A percentile compares a stretch with the other conserved stretches of the same genome.
Conservation (phyloP, 2,888 invertebrate species). For the Hyalella azteca region DNA sequence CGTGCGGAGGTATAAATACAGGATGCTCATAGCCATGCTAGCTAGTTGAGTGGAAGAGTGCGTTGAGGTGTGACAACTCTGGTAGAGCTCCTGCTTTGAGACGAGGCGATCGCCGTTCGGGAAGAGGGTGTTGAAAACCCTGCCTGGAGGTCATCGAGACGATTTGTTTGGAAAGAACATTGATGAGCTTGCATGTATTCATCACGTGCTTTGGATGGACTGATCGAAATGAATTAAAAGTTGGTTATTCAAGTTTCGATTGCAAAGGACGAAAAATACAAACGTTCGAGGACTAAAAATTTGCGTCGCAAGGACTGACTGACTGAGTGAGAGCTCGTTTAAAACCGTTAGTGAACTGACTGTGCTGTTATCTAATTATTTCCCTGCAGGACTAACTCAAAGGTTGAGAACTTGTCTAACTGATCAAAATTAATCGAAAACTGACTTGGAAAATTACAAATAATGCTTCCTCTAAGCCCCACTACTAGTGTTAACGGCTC, state of each 20-base stretch:
- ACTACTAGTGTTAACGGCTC: background rate
- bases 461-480: conserved; percentile 8
- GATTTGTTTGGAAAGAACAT: background rate
- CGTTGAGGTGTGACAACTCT: conserved; percentile 31
- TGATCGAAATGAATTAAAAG: background rate
- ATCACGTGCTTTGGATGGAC: background rate
- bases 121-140: conserved; percentile 33
- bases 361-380: background rate
- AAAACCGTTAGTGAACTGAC: background rate
- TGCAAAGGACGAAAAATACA: too few species aligned
- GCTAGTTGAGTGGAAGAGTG: conserved; percentile 12
- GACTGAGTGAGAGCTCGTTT: too few species aligned
- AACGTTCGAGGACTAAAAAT: too few species aligned
- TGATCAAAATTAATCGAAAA: background rate
- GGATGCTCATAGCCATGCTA: background rate
- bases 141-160: conserved; percentile 22
- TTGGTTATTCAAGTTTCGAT: too few species aligned
- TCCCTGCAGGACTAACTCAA: background rate
- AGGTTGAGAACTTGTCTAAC: background rate
- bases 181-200: background rate
- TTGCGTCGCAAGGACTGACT: too few species aligned
- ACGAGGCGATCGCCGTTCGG: background rate
- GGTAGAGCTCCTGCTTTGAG: conserved; percentile 34
- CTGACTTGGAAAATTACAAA: background rate
- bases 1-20: background rate